A percentile compares a stretch with the other conserved stretches of the same genome.
These are phyloP conservation scores for Blastobasis lacticolella DNA, from an alignment of 2,888 invertebrate genomes.

Conservation along the genomic window DNA sequence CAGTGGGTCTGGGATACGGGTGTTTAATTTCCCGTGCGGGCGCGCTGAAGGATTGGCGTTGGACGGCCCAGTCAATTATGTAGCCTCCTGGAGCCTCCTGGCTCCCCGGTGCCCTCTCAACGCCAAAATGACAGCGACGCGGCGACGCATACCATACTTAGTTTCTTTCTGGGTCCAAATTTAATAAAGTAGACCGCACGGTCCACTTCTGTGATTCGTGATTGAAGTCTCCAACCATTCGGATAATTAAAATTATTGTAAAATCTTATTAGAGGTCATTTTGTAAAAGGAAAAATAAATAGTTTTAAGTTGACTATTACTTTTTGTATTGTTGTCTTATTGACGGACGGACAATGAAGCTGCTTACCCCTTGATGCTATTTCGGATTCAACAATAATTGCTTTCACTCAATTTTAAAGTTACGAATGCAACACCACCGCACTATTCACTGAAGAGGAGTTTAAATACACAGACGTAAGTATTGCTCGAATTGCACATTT, in stretches of 20 bases:
- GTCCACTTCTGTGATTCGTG: conserved; percentile 48
- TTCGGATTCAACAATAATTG: too few relatives aligned
- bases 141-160: conserved; percentile 21
- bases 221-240: conserved; percentile 38
- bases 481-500: too few relatives aligned
- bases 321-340: conserved; percentile 53
- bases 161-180: conserved; percentile 62
- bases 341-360: conserved; percentile 6
- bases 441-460: background rate
- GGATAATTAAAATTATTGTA: conserved; percentile 57
- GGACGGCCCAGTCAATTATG: too few relatives aligned
- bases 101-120: too few relatives aligned
- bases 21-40: conserved; percentile 58
- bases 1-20: conserved; percentile 71
- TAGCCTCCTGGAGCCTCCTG: too few relatives aligned
- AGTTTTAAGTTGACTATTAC: conserved; percentile 67
- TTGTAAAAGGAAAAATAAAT: conserved; percentile 71
- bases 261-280: conserved; percentile 60
- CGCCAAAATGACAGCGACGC: background rate
- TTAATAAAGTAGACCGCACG: conserved; percentile 37
- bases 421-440: too few relatives aligned
- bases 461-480: too few relatives aligned
- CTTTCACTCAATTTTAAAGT: too few relatives aligned
- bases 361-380: too few relatives aligned
- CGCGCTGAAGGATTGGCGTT: background rate